These are phyloP conservation scores for Drosophila kuntzei DNA, from an alignment of 2,888 invertebrate species.

Conservation along the genomic window DNA sequence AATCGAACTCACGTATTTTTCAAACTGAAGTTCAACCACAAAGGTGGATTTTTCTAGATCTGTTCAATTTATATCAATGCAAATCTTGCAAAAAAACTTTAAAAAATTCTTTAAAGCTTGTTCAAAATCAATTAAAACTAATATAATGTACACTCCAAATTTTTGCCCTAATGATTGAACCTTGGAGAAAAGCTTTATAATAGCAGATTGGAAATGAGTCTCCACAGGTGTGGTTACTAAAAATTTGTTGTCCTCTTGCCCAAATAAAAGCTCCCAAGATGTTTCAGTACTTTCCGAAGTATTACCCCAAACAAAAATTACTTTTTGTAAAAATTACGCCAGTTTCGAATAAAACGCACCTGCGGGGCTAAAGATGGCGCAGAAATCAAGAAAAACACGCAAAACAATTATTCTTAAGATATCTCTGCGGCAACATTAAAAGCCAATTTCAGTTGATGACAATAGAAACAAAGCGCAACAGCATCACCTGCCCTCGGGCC, in stretches of 20 bases:
- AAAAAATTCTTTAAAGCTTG: too few species aligned
- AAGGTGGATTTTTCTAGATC: too few species aligned
- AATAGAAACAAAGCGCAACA: slow-evolving; percentile 75
- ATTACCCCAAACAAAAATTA: slow-evolving; percentile 65
- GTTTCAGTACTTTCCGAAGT: slow-evolving; percentile 27
- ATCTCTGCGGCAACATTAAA: slow-evolving; percentile 86
- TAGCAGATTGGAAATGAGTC: slow-evolving; percentile 14
- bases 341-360: slow-evolving; percentile 67
- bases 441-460: slow-evolving; percentile 85
- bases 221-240: slow-evolving; percentile 34
- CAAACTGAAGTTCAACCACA: too few species aligned
- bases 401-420: slow-evolving; percentile 86
- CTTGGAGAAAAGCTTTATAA: neutral
- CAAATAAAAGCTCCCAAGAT: slow-evolving; percentile 27
- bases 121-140: slow-evolving; percentile 5
- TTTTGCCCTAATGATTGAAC: neutral
- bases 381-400: slow-evolving; percentile 82
- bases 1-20: too few species aligned
- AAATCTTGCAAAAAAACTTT: too few species aligned
- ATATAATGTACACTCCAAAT: neutral
- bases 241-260: slow-evolving; percentile 25
- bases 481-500: slow-evolving; percentile 69
- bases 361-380: slow-evolving; percentile 54
- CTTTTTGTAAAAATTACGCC: slow-evolving; percentile 41
- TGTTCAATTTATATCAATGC: neutral